phyloP scores from a whole-genome alignment of 2,797 vertebrate genomes.

The Smutsia temminckii region DNA sequence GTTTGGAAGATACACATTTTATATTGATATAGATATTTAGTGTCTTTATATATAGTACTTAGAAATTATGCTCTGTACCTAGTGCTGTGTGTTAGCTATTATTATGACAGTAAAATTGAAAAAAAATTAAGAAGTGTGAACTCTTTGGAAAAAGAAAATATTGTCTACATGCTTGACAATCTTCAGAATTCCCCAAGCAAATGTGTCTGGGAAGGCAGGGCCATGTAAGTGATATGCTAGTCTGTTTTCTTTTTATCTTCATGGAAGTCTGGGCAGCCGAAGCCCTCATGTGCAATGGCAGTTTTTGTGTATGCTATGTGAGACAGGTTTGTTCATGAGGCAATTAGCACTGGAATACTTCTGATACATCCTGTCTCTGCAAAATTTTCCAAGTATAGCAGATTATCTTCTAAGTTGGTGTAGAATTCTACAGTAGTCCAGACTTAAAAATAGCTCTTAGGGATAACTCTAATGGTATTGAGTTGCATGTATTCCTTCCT shows the following conservation, averaged over 20 bases:
- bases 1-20: not conserved
- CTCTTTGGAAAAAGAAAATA: not conserved
- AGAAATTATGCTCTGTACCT: not conserved
- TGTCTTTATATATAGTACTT: not conserved
- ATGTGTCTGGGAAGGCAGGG: not conserved
- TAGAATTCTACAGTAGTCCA: not conserved
- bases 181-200: not conserved
- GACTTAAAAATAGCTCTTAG: slow-evolving; percentile 36
- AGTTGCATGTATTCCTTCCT: not conserved
- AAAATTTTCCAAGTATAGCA: not conserved
- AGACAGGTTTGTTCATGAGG: not conserved
- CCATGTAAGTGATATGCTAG: not conserved
- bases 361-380: not conserved
- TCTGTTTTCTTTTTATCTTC: not conserved
- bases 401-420: not conserved
- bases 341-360: not conserved
- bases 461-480: not conserved
- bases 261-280: not conserved
- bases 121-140: not conserved
- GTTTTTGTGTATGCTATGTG: not conserved
- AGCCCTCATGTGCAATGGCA: not conserved
- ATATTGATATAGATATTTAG: not conserved
- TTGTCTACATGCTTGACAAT: not conserved
- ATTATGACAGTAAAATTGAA: not conserved
- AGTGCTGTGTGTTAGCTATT: not conserved